Percentiles rank a stretch among this genome's conserved stretches.
phyloP scores from a whole-genome alignment of 2,888 invertebrate genomes.

The Steinernema carpocapsae region DNA sequence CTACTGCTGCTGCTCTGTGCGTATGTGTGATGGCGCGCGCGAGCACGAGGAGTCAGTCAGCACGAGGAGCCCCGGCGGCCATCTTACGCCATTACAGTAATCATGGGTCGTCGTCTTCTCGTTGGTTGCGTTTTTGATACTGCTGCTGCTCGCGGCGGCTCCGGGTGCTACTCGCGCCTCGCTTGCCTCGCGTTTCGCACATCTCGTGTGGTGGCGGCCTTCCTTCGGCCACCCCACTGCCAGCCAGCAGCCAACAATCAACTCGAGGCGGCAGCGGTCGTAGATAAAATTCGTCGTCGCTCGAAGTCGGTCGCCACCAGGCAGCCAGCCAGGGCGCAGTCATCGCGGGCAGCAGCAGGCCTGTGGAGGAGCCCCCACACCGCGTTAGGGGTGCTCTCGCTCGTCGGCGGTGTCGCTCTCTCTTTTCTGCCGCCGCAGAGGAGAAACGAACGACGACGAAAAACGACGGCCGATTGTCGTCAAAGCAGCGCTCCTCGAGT shows the following conservation, averaged over 20 bases:
- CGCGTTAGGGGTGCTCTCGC: neutral
- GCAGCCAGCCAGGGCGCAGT: too few relatives aligned
- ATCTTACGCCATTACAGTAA: slow-evolving; percentile 33
- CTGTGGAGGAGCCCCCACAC: too few relatives aligned
- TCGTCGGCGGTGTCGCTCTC: neutral
- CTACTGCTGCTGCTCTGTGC: neutral
- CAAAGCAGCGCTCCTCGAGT: slow-evolving; percentile 9
- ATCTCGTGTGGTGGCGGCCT: slow-evolving; percentile 10
- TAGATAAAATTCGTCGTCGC: slow-evolving; percentile 14
- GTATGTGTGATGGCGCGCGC: slow-evolving; percentile 33
- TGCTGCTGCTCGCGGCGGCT: neutral
- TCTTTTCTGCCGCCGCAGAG: neutral
- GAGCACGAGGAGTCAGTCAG: neutral
- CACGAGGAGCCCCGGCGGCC: slow-evolving; percentile 2
- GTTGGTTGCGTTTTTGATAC: slow-evolving; percentile 28
- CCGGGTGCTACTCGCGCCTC: too few relatives aligned
- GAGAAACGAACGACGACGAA: neutral
- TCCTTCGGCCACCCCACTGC: neutral
- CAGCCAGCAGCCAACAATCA: slow-evolving; percentile 9
- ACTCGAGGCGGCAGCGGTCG: slow-evolving; percentile 10
- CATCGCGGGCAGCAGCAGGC: too few relatives aligned
- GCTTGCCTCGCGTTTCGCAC: neutral
- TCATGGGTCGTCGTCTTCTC: neutral
- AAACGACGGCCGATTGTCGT: neutral
- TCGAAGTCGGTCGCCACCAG: slow-evolving; percentile 1